These are phyloP conservation scores for Cryptotis parvus DNA, from an alignment of 2,113 vertebrate species.

Conservation along the genomic window DNA sequence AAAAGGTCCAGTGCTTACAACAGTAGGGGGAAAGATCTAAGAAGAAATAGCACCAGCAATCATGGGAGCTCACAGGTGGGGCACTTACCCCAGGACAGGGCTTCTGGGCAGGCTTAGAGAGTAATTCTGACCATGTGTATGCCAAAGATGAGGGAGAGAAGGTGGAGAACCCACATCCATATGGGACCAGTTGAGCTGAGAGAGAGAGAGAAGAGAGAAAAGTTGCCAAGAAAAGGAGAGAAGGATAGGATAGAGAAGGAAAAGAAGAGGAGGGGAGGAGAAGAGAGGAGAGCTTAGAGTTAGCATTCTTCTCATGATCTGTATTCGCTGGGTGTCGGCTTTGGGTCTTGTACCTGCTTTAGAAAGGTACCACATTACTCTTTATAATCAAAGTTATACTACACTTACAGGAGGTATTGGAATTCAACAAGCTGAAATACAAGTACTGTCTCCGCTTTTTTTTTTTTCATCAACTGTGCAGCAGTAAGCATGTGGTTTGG, in stretches of 20 bases:
- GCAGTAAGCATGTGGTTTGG: neutral
- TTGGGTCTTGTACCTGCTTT: neutral
- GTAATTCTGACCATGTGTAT: neutral
- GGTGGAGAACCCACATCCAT: neutral
- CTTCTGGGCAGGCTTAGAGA: neutral
- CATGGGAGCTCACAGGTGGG: too few species aligned
- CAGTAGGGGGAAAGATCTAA: neutral
- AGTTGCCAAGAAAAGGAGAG: slow-evolving; percentile 25
- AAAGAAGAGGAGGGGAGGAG: neutral
- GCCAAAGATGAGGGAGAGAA: neutral
- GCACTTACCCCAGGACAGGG: too few species aligned
- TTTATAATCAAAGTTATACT: neutral
- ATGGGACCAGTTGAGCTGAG: neutral
- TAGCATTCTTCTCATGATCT: neutral
- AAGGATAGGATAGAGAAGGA: too few species aligned
- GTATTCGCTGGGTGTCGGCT: neutral
- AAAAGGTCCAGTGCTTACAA: neutral
- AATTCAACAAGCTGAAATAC: neutral
- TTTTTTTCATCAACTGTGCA: too few species aligned
- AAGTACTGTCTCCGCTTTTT: neutral
- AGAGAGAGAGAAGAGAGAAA: neutral
- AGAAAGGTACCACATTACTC: neutral
- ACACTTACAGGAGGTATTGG: neutral
- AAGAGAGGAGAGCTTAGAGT: neutral
- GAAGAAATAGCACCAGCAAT: too few species aligned